A percentile compares a stretch with the other conserved stretches of the same genome.
Conservation (phyloP, 1,140 invertebrate species). For the Sipha flava region DNA sequence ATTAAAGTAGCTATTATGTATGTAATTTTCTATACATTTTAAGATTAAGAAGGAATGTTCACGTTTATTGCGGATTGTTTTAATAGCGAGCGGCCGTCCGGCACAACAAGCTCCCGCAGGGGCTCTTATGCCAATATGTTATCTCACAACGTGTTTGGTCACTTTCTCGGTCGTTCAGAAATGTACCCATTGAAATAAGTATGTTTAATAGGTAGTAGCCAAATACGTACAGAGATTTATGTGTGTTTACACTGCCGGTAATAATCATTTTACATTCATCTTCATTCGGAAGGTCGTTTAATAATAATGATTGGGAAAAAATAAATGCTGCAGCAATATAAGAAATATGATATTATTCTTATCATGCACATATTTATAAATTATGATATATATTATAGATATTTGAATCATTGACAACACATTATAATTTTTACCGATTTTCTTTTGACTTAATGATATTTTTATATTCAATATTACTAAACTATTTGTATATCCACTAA, state of each 20-base stretch:
- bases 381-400: too few species aligned
- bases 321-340: not conserved
- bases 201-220: not conserved
- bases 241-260: constrained; percentile 5
- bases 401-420: too few species aligned
- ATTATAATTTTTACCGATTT: too few species aligned
- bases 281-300: not conserved
- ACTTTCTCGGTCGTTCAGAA: constrained; percentile 21
- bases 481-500: too few species aligned
- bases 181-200: not conserved
- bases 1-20: not conserved
- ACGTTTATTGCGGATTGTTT: not conserved
- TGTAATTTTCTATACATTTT: not conserved
- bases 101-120: not conserved
- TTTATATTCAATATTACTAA: too few species aligned
- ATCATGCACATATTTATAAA: too few species aligned
- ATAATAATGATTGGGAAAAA: not conserved
- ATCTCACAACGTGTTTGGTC: constrained; percentile 18
- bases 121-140: not conserved
- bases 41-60: not conserved
- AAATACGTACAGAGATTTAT: not conserved
- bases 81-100: not conserved
- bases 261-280: not conserved
- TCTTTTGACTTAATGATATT: too few species aligned
- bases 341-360: too few species aligned